These are phyloP conservation scores for Labrus mixtus DNA, from an alignment of 2,113 vertebrate genomes.

Conservation along the genomic window DNA sequence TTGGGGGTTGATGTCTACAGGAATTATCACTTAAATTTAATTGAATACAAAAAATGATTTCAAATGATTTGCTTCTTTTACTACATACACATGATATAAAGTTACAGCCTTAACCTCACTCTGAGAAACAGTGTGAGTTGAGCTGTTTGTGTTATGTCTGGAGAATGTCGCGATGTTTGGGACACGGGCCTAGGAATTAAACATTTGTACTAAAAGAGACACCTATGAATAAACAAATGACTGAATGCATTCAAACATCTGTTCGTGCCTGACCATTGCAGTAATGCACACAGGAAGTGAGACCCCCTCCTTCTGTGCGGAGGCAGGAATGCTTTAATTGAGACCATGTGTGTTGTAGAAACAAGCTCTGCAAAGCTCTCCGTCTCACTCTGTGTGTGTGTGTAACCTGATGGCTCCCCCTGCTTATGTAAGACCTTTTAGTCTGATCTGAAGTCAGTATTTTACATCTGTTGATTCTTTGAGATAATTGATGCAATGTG, in stretches of 20 bases:
- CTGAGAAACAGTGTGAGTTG: not conserved
- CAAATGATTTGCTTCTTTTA: not conserved
- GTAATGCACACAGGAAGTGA: constrained; percentile 78
- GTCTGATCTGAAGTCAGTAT: constrained; percentile 4
- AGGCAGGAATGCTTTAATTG: constrained; percentile 82
- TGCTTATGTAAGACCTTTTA: constrained; percentile 46
- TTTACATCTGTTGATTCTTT: not conserved
- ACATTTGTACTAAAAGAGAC: constrained; percentile 56
- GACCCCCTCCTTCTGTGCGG: constrained; percentile 62
- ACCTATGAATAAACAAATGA: constrained; percentile 68
- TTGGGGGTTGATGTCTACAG: too few relatives aligned
- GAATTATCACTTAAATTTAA: too few relatives aligned
- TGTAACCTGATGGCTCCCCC: constrained; percentile 35
- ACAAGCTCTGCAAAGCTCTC: constrained; percentile 43
- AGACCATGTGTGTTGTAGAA: constrained; percentile 80
- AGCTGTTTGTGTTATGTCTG: constrained; percentile 55
- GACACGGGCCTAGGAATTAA: constrained; percentile 8
- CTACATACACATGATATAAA: not conserved
- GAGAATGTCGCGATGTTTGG: constrained; percentile 48
- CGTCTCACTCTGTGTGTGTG: constrained; percentile 16
- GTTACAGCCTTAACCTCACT: not conserved
- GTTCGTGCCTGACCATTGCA: constrained; percentile 75
- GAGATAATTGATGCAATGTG: not conserved
- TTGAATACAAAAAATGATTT: not conserved
- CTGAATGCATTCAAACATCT: constrained; percentile 72